phyloP scores from a whole-genome alignment of 1,140 invertebrate genomes.

The Ceratina australensis region DNA sequence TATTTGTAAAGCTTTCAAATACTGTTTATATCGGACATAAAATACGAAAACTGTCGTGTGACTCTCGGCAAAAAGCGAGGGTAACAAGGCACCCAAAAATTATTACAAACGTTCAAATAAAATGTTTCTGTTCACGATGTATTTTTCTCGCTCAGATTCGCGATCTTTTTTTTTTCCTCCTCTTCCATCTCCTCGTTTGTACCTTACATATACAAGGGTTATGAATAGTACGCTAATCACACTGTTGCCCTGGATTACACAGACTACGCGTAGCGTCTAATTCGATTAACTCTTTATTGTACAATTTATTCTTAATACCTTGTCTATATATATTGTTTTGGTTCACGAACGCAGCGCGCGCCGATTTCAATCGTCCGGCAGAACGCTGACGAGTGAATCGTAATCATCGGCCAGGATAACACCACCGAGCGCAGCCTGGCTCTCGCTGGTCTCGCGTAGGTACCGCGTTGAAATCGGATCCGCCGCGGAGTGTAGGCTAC shows the following conservation, averaged over 20 bases:
- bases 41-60: not conserved
- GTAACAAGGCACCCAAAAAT: constrained; percentile 2
- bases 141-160: constrained; percentile 51
- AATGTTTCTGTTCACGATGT: constrained; percentile 51
- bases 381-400: too few relatives aligned
- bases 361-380: constrained; percentile 45
- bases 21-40: not conserved
- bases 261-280: constrained; percentile 42
- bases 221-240: constrained; percentile 43
- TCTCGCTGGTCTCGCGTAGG: too few relatives aligned
- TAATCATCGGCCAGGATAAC: too few relatives aligned
- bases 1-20: not conserved
- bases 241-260: constrained; percentile 36
- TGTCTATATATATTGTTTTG: constrained; percentile 57
- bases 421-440: too few relatives aligned
- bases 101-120: constrained; percentile 30
- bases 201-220: constrained; percentile 50
- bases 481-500: constrained; percentile 36
- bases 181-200: constrained; percentile 30
- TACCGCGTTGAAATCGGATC: constrained; percentile 50
- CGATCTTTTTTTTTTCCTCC: too few relatives aligned
- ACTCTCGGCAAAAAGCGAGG: not conserved
- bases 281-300: constrained; percentile 57
- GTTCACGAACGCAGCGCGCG: constrained; percentile 53
- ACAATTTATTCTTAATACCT: constrained; percentile 62